Evolutionary conservation across 2,113 vertebrate species (phyloP), one percentile per base, ranked within the genome.

Genomic region (Ptychochromis oligacanthus): DNA sequence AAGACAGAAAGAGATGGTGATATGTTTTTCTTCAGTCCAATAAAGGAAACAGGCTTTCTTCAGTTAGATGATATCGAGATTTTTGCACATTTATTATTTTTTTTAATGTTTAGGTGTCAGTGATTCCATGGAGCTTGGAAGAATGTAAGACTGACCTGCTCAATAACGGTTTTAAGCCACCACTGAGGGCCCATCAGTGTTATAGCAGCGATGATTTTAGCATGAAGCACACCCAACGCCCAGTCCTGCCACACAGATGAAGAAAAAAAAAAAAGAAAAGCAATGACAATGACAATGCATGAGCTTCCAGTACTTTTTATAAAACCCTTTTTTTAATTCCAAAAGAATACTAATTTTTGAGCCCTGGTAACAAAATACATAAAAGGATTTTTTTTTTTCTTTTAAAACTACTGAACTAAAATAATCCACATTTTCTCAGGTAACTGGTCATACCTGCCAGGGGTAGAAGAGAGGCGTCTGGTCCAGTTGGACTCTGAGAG

Each of bases 111-210:
- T 6, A 58, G 18, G 26, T 11, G 20, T 58, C 36, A 34, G 18
- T 15, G 49, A 31, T 75, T 3, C 9, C 22, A 2, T 20, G 24
- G 5, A 75, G 26, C 13, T 31, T 31, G 12, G 8, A 15, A 5
- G 7, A 52, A 38, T 11, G 61, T 36, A 57, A 22, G 20, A 81
- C 93, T 82, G 43, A 96, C 98, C 97, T 99, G 98, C 93, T 99
- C 98, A 80, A 99, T 99, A 54, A 99, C 98, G 0, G 97, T 97
- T 95, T 99, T 99, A 81, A 99, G 91, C 98, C 98, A 99, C 98
- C 98, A 99, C 94, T 99, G 98, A 87, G 98, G 98, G 24, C 98
- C 98, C 98, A 99, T 99, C 79, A 99, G 88, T 4, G 98, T 99
- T 89, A 99, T 97, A 72, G 98, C 98, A 90, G 98, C 97, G 74